These are phyloP conservation scores for Drosophila pegasa DNA, from an alignment of 2,888 invertebrate genomes.

Conservation along the genomic window DNA sequence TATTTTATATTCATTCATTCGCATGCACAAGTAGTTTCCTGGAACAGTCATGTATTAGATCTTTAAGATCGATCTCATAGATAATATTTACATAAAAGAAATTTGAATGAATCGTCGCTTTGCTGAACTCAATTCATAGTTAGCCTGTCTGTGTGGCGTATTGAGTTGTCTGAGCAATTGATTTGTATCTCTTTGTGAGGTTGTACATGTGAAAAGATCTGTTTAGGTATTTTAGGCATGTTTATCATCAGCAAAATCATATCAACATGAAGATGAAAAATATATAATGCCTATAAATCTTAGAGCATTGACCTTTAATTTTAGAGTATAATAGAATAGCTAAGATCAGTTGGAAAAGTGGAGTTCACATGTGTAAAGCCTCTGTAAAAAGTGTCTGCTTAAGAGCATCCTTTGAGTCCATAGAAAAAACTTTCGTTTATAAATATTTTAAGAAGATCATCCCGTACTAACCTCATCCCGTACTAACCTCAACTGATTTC, in stretches of 20 bases:
- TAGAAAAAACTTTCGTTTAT: neutral
- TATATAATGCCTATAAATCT: no score
- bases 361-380: neutral
- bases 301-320: neutral
- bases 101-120: neutral
- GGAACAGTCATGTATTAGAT: neutral
- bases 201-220: neutral
- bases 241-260: neutral
- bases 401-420: neutral
- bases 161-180: neutral
- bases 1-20: slow-evolving; percentile 1
- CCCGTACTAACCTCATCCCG: no score
- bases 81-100: slow-evolving; percentile 9
- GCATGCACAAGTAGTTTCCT: slow-evolving; percentile 2
- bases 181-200: neutral
- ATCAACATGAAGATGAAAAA: no score
- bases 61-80: neutral
- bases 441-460: neutral
- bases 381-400: neutral
- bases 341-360: no score
- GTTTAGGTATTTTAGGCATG: neutral
- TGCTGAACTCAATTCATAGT: neutral
- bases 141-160: neutral
- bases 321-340: neutral
- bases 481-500: no score